Percentiles rank a stretch among this genome's conserved stretches.
These are phyloP conservation scores for Erebia aethiops DNA, from an alignment of 2,888 invertebrate genomes.

Conservation along the genomic window DNA sequence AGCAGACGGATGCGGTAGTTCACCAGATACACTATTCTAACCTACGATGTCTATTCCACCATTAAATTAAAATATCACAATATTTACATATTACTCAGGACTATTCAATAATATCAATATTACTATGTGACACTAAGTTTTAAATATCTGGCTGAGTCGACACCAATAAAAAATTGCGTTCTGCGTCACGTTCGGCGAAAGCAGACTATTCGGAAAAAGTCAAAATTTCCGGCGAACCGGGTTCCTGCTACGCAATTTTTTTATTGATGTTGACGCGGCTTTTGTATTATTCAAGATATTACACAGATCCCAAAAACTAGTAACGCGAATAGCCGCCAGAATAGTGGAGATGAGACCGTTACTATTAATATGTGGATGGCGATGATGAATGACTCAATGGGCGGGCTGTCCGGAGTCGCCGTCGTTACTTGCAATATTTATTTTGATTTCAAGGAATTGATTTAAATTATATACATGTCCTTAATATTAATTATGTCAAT, in stretches of 20 bases:
- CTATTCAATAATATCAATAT: slow-evolving; percentile 70
- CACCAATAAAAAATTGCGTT: neutral
- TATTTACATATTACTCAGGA: slow-evolving; percentile 78
- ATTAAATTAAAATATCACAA: slow-evolving; percentile 82
- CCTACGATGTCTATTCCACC: slow-evolving; percentile 72
- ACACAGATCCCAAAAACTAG: slow-evolving; percentile 53
- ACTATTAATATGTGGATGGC: slow-evolving; percentile 15
- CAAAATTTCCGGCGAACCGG: neutral
- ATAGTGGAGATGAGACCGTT: slow-evolving; percentile 42
- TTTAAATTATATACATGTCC: neutral
- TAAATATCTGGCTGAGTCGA: slow-evolving; percentile 29
- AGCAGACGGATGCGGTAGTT: slow-evolving; percentile 60
- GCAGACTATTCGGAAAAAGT: neutral
- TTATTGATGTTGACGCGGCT: neutral
- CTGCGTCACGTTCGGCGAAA: neutral
- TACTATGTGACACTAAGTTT: slow-evolving; percentile 40
- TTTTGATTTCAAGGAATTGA: slow-evolving; percentile 3
- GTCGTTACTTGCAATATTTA: neutral
- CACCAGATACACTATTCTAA: slow-evolving; percentile 63
- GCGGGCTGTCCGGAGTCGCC: slow-evolving; percentile 1
- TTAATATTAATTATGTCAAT: neutral
- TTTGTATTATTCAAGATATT: slow-evolving; percentile 46
- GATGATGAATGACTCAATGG: slow-evolving; percentile 4
- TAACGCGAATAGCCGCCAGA: slow-evolving; percentile 42
- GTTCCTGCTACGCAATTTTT: neutral